Conservation (phyloP, 2,113 vertebrate species). For the Natator depressus region DNA sequence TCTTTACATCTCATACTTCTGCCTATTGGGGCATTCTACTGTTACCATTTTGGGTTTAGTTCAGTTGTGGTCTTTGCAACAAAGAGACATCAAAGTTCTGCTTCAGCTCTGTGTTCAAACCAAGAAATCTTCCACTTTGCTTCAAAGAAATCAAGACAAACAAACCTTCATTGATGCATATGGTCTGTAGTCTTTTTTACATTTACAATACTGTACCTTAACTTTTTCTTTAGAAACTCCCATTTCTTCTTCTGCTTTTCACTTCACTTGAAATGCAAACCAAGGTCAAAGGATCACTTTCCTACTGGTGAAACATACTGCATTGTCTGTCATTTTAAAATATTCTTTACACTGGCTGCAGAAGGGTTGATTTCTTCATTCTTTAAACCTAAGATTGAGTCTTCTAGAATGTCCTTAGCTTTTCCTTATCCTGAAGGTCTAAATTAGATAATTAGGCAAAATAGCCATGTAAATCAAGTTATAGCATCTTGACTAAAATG, state of each 20-base stretch:
- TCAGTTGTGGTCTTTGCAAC: slow-evolving; percentile 20
- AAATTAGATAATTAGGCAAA: slow-evolving; percentile 65
- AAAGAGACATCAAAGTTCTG: slow-evolving; percentile 13
- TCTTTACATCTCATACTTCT: not conserved
- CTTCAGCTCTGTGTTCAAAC: not conserved
- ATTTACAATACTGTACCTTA: slow-evolving; percentile 39
- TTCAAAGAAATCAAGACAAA: slow-evolving; percentile 44
- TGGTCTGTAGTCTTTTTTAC: slow-evolving; percentile 34
- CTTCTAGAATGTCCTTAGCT: slow-evolving; percentile 6
- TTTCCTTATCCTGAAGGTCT: slow-evolving; percentile 40
- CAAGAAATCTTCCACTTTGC: slow-evolving; percentile 24
- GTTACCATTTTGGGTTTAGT: slow-evolving; percentile 20
- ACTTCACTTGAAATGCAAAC: slow-evolving; percentile 74
- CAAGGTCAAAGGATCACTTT: slow-evolving; percentile 63
- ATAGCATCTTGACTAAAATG: slow-evolving; percentile 48
- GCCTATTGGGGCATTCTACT: not conserved
- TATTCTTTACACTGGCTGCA: not conserved
- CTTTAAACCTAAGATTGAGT: not conserved
- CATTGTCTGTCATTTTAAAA: slow-evolving; percentile 60
- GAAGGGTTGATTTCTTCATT: slow-evolving; percentile 27
- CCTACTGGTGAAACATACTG: slow-evolving; percentile 50
- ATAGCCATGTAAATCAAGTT: slow-evolving; percentile 38
- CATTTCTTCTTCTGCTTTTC: slow-evolving; percentile 54
- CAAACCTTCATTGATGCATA: slow-evolving; percentile 17
- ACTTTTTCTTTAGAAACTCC: slow-evolving; percentile 55